phyloP scores from a whole-genome alignment of 1,140 invertebrate species.

The Neodiprion lecontei region DNA sequence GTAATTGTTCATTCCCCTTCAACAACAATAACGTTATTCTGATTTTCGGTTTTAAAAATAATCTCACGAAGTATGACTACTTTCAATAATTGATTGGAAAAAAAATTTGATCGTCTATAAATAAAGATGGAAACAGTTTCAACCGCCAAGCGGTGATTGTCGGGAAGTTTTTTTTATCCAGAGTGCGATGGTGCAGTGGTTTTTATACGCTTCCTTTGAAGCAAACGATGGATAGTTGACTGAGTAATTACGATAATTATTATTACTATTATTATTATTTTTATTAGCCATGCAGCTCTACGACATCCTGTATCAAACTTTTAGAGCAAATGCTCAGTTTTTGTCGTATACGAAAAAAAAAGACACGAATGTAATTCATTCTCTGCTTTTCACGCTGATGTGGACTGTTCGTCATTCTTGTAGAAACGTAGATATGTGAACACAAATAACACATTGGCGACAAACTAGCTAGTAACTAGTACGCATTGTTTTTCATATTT shows the following conservation, averaged over 20 bases:
- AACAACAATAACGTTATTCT: not conserved
- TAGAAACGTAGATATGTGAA: no score
- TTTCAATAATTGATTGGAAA: no score
- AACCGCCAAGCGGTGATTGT: not conserved
- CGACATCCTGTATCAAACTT: not conserved
- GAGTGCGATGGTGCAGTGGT: not conserved
- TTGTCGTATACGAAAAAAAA: no score
- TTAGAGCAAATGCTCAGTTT: not conserved
- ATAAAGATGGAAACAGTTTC: no score
- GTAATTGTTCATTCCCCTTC: not conserved
- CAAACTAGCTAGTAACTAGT: not conserved
- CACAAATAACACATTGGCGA: not conserved
- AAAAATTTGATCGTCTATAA: no score
- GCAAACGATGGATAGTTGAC: not conserved
- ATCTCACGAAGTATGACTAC: no score
- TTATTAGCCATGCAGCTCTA: not conserved
- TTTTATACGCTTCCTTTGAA: not conserved
- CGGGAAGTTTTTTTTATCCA: not conserved
- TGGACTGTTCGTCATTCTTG: no score
- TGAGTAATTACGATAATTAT: not conserved
- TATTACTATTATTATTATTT: not conserved
- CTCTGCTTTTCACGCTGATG: no score
- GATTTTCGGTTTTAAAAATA: no score
- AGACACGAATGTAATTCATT: no score
- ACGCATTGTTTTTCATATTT: conserved; percentile 5